Evolutionary conservation across 2,797 vertebrate genomes (phyloP), one percentile per base, ranked within the genome.

Genomic region (Thaleichthys pacificus): DNA sequence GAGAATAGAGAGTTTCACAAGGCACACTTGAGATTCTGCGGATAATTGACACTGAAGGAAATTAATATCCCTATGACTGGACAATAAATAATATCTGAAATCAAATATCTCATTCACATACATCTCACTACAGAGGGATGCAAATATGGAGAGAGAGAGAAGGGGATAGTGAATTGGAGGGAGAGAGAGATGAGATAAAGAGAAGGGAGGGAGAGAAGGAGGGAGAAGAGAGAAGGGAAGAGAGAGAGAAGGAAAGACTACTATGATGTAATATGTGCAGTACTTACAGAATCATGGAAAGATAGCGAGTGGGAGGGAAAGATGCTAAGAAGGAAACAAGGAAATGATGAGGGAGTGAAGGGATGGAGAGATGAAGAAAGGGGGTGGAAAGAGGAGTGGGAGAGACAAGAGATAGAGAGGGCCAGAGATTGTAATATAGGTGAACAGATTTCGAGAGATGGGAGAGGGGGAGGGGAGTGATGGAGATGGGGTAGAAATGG

Each of bases 361-460:
- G 14, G 56, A 38, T 19, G 19, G 26, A n/a, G 5, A 15, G 17
- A 32, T 1, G 12, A 22, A 58, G 6, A 58, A 9, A 57, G 5
- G 6, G 54, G 56, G 56, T n/a, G 42, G 69, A 32, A 60, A 32
- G 63, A 35, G 2, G 15, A 47, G 11, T 66, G 21, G 51, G 15
- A 54, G 61, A 74, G 17, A 67, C 3, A 42, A 8, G 17, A 47
- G 21, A 73, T 24, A 73, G 62, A 42, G 38, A 65, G 11, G 15
- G 22, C 38, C 8, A 24, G 28, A 47, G 6, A 28, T 17, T 12
- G 17, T 47, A 47, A 64, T 19, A 22, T 2, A 62, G 1, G 42
- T 35, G 69, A 12, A 35, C 35, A 79, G 68, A 73, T 57, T 35
- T 68, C 65, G 74, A 73, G 75, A 73, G 73, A 82, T 68, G 71